These are phyloP conservation scores for Luperina testacea DNA, from an alignment of 2,888 invertebrate genomes.

Conservation along the genomic window DNA sequence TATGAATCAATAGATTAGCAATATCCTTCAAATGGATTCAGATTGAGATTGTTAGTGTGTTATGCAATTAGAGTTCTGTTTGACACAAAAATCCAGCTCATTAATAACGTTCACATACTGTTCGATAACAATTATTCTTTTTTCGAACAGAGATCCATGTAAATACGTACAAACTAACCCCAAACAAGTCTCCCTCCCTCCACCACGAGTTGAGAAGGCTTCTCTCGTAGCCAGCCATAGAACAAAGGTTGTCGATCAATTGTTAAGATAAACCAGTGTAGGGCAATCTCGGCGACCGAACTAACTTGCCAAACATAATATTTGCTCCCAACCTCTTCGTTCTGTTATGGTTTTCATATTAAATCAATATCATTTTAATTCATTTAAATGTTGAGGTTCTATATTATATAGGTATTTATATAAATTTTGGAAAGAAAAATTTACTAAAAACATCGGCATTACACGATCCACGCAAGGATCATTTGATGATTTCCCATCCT, in stretches of 20 bases:
- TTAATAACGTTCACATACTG: too few species aligned
- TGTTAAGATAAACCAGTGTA: constrained; percentile 47
- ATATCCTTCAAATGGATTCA: too few species aligned
- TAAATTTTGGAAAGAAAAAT: background rate
- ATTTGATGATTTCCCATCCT: too few species aligned
- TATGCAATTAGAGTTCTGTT: too few species aligned
- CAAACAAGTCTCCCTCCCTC: background rate
- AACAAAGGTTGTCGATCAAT: constrained; percentile 53
- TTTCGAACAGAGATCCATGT: too few species aligned
- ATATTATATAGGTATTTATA: background rate
- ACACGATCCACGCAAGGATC: too few species aligned
- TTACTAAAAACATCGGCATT: constrained; percentile 9
- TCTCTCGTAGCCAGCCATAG: constrained; percentile 35
- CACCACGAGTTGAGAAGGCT: background rate
- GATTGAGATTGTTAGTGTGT: too few species aligned
- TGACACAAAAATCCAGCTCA: too few species aligned
- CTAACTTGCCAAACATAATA: constrained; percentile 58
- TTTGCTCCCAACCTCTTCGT: constrained; percentile 42
- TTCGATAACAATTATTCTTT: too few species aligned
- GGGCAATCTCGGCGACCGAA: constrained; percentile 41
- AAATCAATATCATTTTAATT: constrained; percentile 39
- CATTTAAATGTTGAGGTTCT: constrained; percentile 30
- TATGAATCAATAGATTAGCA: too few species aligned
- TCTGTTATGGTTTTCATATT: constrained; percentile 38
- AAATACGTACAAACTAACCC: too few species aligned